Conservation (phyloP, 1,140 invertebrate species). For the Lineus longissimus region DNA sequence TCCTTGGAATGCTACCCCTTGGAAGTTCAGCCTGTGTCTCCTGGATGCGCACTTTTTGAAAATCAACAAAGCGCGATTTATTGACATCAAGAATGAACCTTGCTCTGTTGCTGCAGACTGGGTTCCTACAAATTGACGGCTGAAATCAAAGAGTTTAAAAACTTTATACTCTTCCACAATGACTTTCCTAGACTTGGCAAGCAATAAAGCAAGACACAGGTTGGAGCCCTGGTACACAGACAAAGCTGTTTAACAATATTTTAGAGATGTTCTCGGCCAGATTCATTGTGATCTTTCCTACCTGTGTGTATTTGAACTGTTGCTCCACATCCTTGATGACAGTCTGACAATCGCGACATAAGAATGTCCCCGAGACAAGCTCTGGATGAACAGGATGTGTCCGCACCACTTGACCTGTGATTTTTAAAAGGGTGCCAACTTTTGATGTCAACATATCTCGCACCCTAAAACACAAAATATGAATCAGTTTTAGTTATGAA, state of each 20-base stretch:
- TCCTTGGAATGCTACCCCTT: slow-evolving; percentile 90
- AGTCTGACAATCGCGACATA: slow-evolving; percentile 94
- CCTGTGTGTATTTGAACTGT: slow-evolving; percentile 84
- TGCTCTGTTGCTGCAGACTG: slow-evolving; percentile 86
- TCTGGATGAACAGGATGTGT: slow-evolving; percentile 97
- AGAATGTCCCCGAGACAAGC: slow-evolving; percentile 85
- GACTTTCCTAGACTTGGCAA: not conserved
- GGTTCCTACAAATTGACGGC: slow-evolving; percentile 93
- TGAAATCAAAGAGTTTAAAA: slow-evolving; percentile 52
- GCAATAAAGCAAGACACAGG: not conserved
- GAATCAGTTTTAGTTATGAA: too few relatives aligned
- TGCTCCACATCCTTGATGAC: slow-evolving; percentile 93
- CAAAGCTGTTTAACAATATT: too few relatives aligned
- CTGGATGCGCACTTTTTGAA: slow-evolving; percentile 97
- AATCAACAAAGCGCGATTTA: slow-evolving; percentile 95
- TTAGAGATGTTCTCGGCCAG: too few relatives aligned
- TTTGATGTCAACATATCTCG: slow-evolving; percentile 91
- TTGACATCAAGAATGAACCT: slow-evolving; percentile 89
- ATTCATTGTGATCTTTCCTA: slow-evolving; percentile 53
- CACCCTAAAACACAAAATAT: slow-evolving; percentile 58
- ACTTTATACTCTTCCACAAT: not conserved
- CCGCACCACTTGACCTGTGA: slow-evolving; percentile 95
- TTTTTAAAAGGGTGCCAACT: slow-evolving; percentile 89
- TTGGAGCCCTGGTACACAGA: too few relatives aligned
- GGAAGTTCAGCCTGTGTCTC: slow-evolving; percentile 97